A percentile compares a stretch with the other conserved stretches of the same genome.
These are phyloP conservation scores for Gallinago solitaria DNA, from an alignment of 2,797 vertebrate species.

Conservation along the genomic window DNA sequence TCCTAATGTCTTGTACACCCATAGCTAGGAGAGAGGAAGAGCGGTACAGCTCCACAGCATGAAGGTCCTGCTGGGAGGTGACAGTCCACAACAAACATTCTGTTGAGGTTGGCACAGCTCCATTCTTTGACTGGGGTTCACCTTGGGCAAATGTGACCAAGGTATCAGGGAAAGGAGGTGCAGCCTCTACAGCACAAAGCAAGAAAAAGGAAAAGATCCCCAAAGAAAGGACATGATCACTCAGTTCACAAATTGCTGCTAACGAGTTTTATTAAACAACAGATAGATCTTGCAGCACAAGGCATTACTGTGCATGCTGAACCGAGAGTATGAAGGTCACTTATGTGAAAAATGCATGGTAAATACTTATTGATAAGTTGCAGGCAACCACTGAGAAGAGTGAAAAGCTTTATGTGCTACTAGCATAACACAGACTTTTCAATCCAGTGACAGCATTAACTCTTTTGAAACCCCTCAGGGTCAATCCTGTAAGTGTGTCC, in stretches of 20 bases:
- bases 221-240: background rate
- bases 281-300: background rate
- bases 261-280: conserved; percentile 16
- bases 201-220: background rate
- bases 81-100: background rate
- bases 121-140: background rate
- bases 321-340: conserved; percentile 17
- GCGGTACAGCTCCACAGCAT: background rate
- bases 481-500: conserved; percentile 25
- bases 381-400: background rate
- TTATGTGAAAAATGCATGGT: background rate
- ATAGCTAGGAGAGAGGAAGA: background rate
- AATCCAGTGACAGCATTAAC: conserved; percentile 2
- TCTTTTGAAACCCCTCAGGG: background rate
- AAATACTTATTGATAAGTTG: conserved; percentile 29
- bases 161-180: background rate
- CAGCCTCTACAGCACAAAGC: background rate
- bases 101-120: background rate
- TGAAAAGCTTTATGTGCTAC: conserved; percentile 28
- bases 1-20: background rate
- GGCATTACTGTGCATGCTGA: background rate
- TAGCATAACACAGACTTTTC: conserved; percentile 41
- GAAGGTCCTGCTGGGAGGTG: background rate
- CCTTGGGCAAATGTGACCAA: background rate
- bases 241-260: background rate